Percentiles rank a stretch among this genome's conserved stretches.
These are phyloP conservation scores for Channallabes apus DNA, from an alignment of 2,797 vertebrate genomes.

Conservation along the genomic window DNA sequence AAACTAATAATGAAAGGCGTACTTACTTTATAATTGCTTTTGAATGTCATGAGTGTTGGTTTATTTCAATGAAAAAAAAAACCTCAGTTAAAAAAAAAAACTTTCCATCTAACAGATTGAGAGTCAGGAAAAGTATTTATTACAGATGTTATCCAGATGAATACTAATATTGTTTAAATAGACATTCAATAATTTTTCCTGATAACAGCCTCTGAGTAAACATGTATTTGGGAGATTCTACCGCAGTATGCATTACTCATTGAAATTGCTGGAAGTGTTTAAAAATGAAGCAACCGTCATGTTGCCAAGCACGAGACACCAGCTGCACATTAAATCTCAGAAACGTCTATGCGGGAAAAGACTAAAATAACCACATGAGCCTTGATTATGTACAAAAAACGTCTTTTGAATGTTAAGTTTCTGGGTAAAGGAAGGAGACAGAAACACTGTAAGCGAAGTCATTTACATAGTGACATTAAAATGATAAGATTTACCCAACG, in stretches of 20 bases:
- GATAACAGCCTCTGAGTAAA: background rate
- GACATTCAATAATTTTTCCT: too few relatives aligned
- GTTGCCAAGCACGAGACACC: background rate
- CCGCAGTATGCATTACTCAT: background rate
- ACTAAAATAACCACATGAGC: background rate
- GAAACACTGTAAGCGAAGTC: background rate
- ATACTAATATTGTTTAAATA: background rate
- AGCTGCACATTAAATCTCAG: background rate
- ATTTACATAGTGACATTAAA: background rate
- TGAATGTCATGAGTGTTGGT: background rate
- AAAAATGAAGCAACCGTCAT: background rate
- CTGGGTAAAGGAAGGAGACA: background rate
- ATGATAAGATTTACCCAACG: background rate
- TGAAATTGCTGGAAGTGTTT: conserved; percentile 15
- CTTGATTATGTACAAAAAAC: background rate
- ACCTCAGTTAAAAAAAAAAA: background rate
- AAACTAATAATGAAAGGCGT: background rate
- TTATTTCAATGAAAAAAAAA: background rate
- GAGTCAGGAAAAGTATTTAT: background rate
- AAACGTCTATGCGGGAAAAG: background rate
- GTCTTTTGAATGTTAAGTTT: background rate
- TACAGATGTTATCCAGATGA: background rate
- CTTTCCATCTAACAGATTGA: background rate
- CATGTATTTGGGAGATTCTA: background rate
- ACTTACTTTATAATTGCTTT: background rate